A percentile compares a stretch with the other conserved stretches of the same genome.
These are phyloP conservation scores for Norana najaformis DNA, from an alignment of 2,888 invertebrate species.

Conservation along the genomic window DNA sequence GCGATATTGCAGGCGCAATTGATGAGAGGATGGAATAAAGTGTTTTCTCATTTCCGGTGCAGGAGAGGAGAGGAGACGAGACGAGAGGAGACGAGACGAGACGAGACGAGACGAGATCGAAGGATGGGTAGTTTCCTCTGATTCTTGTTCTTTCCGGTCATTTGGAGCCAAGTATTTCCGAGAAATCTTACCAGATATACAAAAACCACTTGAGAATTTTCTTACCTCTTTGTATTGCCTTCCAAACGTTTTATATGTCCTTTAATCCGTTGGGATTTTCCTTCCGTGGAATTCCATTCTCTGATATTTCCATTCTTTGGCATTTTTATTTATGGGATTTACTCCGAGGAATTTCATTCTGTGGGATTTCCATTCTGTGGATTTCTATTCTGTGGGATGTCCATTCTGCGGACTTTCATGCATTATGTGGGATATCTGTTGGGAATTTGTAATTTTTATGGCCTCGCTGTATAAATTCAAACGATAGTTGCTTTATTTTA, in stretches of 20 bases:
- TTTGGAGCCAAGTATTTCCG: slow-evolving; percentile 89
- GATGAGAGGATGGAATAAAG: too few relatives aligned
- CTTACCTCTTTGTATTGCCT: not conserved
- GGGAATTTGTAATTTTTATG: not conserved
- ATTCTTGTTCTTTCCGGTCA: slow-evolving; percentile 93
- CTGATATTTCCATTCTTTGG: not conserved
- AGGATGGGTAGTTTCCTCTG: slow-evolving; percentile 75
- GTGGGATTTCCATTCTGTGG: too few relatives aligned
- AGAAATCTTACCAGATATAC: slow-evolving; percentile 71
- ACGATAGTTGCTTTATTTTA: not conserved
- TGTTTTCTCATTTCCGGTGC: too few relatives aligned
- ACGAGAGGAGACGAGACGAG: accelerated
- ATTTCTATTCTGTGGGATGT: not conserved
- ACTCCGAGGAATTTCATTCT: too few relatives aligned
- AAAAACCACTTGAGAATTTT: not conserved
- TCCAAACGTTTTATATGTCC: not conserved
- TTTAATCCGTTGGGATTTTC: not conserved
- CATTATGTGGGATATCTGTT: not conserved
- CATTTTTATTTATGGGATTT: too few relatives aligned
- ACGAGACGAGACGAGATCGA: not conserved
- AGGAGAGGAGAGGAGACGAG: not conserved
- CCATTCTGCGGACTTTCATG: too few relatives aligned
- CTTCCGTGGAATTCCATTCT: not conserved
- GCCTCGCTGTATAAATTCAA: not conserved
- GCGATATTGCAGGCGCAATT: too few relatives aligned